These are phyloP conservation scores for Coracopsis vasa DNA, from an alignment of 2,113 vertebrate species.

Conservation along the genomic window DNA sequence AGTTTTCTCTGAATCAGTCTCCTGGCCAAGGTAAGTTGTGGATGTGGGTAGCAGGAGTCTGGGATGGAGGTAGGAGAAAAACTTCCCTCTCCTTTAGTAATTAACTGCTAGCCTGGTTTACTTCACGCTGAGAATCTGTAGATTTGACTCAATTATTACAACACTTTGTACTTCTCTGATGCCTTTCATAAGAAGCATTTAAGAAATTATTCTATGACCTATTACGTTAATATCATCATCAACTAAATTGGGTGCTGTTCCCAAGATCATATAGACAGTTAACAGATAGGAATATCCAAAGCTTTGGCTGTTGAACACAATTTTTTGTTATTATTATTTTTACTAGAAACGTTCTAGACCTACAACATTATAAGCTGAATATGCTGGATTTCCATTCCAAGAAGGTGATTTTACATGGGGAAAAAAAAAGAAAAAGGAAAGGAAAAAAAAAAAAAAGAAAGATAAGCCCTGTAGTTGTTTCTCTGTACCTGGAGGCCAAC, in stretches of 20 bases:
- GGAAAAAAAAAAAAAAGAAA: background rate
- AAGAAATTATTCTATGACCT: background rate
- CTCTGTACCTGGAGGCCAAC: constrained; percentile 92
- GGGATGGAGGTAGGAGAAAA: background rate
- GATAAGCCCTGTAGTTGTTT: background rate
- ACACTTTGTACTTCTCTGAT: background rate
- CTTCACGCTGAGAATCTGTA: background rate
- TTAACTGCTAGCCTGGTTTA: background rate
- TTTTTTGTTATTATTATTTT: background rate
- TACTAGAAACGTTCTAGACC: background rate
- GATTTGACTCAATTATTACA: background rate
- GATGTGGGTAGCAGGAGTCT: background rate
- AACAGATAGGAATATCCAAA: background rate
- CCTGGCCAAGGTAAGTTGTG: background rate
- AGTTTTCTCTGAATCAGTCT: too few species aligned
- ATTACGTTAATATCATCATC: background rate
- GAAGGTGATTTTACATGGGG: background rate
- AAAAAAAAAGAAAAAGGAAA: background rate
- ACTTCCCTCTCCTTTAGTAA: background rate
- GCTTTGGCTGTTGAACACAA: background rate
- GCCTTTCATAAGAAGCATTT: background rate
- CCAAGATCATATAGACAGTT: background rate
- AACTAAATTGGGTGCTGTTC: background rate
- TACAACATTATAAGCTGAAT: fast-evolving
- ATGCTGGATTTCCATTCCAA: background rate